These are phyloP conservation scores for Steinernema hermaphroditum DNA, from an alignment of 2,888 invertebrate species.

Conservation along the genomic window DNA sequence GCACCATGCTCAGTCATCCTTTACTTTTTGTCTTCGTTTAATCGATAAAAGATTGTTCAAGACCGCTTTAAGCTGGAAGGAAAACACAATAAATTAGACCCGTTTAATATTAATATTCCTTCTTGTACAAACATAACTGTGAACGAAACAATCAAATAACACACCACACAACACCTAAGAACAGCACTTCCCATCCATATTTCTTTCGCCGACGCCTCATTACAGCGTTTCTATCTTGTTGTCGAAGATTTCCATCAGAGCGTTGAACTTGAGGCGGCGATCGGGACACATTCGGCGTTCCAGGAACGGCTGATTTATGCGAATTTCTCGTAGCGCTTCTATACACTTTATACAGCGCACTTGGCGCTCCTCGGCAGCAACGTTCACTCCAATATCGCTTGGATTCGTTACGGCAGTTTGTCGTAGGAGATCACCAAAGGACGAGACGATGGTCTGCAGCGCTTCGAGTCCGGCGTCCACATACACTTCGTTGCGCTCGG, in stretches of 20 bases:
- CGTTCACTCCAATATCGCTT: slow-evolving; percentile 12
- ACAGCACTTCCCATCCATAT: slow-evolving; percentile 15
- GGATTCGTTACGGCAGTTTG: background rate
- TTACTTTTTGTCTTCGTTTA: no score
- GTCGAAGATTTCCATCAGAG: slow-evolving; percentile 21
- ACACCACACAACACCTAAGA: slow-evolving; percentile 4
- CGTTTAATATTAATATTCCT: no score
- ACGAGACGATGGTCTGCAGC: slow-evolving; percentile 22
- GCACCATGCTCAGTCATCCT: no score
- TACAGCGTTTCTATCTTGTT: slow-evolving; percentile 13
- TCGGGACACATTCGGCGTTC: background rate
- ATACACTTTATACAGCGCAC: background rate
- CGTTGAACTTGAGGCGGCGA: slow-evolving; percentile 14
- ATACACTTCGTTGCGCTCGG: slow-evolving; percentile 1
- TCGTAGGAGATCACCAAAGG: slow-evolving; percentile 7
- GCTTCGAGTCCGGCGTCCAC: slow-evolving; percentile 11
- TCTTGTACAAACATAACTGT: no score
- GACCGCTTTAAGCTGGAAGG: no score
- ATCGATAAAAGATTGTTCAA: no score
- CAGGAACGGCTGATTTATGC: slow-evolving; percentile 23
- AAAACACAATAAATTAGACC: no score
- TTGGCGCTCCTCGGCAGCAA: slow-evolving; percentile 19
- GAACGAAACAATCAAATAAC: background rate
- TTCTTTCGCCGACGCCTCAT: background rate
- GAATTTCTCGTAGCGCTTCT: slow-evolving; percentile 2